Conservation (phyloP, 1,140 invertebrate genomes). For the Marisa cornuarietis region DNA sequence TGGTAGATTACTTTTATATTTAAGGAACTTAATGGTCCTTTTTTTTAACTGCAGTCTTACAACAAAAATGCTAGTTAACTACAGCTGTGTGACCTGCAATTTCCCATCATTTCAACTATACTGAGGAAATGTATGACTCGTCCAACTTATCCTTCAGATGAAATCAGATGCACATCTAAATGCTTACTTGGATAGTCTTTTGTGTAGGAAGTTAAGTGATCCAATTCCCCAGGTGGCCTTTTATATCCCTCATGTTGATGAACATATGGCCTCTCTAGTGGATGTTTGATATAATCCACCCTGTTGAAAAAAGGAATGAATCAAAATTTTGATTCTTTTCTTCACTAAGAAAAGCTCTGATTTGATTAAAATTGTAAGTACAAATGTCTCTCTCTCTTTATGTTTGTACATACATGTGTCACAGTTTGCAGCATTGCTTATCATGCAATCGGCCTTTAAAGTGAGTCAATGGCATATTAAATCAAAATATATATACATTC, state of each 20-base stretch:
- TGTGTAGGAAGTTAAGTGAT: slow-evolving; percentile 63
- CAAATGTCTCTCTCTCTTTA: too few species aligned
- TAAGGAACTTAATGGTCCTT: too few species aligned
- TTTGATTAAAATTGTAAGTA: too few species aligned
- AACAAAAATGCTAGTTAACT: too few species aligned
- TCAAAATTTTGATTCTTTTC: not conserved
- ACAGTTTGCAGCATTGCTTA: too few species aligned
- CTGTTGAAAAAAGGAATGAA: slow-evolving; percentile 40
- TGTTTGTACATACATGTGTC: not conserved
- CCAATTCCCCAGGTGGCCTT: slow-evolving; percentile 61
- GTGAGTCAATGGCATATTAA: not conserved
- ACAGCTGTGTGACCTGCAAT: too few species aligned
- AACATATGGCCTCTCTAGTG: slow-evolving; percentile 49
- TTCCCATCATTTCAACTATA: too few species aligned
- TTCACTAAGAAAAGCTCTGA: not conserved
- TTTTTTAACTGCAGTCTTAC: too few species aligned
- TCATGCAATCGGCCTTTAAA: not conserved
- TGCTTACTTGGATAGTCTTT: slow-evolving; percentile 63
- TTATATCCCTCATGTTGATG: slow-evolving; percentile 55
- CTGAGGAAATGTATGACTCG: too few species aligned
- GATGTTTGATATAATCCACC: slow-evolving; percentile 62
- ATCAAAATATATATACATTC: not conserved
- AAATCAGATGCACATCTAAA: not conserved
- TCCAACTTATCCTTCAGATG: not conserved
- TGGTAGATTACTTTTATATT: too few species aligned